A percentile compares a stretch with the other conserved stretches of the same genome.
These are phyloP conservation scores for Cephus nigrinus DNA, from an alignment of 2,888 invertebrate genomes.

Conservation along the genomic window DNA sequence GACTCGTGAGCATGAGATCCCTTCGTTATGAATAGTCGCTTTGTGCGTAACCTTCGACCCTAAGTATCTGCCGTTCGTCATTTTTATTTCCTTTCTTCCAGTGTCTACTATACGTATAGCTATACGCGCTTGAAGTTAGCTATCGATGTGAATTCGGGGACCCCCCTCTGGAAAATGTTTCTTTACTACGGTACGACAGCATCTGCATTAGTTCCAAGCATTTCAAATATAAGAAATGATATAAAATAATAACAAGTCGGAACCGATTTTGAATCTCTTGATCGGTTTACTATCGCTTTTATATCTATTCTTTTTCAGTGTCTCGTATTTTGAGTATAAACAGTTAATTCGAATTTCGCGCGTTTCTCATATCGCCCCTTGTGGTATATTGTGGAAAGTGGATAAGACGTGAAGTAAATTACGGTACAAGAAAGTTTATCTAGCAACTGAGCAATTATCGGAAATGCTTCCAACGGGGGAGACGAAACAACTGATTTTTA, in stretches of 20 bases:
- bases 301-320: background rate
- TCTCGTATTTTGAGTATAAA: background rate
- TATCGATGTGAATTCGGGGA: background rate
- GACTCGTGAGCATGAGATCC: background rate
- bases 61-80: background rate
- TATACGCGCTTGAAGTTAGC: background rate
- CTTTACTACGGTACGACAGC: background rate
- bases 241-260: background rate
- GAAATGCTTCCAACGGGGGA: background rate
- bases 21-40: background rate
- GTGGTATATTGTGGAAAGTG: background rate
- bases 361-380: background rate
- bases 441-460: background rate
- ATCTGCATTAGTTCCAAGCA: background rate
- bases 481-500: constrained; percentile 46
- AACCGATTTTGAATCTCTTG: background rate
- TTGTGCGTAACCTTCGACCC: background rate
- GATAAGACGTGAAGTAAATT: background rate
- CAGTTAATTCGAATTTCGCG: background rate
- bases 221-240: background rate
- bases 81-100: background rate
- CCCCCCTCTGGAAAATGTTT: background rate
- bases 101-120: background rate
- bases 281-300: background rate
- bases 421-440: background rate